phyloP scores from a whole-genome alignment of 2,888 invertebrate genomes.

The Cerastis rubricosa region DNA sequence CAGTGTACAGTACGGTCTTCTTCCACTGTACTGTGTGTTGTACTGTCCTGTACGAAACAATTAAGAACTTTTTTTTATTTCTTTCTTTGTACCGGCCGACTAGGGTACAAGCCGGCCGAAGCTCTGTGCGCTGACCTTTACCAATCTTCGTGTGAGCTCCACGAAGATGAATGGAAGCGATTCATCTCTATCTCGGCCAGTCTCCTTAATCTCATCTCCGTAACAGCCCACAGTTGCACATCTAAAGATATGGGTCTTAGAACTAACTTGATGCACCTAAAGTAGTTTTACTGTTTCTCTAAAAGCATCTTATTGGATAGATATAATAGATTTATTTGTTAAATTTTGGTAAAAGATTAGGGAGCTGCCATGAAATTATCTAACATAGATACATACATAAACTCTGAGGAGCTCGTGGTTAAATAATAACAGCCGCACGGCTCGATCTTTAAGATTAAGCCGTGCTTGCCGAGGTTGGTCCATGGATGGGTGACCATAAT shows the following conservation, averaged over 20 bases:
- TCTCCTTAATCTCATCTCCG: conserved; percentile 65
- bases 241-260: conserved; percentile 51
- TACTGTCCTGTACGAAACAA: too few relatives aligned
- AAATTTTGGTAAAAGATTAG: not conserved
- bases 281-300: conserved; percentile 27
- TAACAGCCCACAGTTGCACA: conserved; percentile 59
- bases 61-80: too few relatives aligned
- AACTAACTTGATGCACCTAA: conserved; percentile 21
- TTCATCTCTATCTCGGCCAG: conserved; percentile 70
- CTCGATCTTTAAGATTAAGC: too few relatives aligned
- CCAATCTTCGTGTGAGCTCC: conserved; percentile 57
- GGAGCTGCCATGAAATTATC: not conserved
- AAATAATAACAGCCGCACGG: too few relatives aligned
- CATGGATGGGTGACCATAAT: too few relatives aligned
- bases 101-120: not conserved
- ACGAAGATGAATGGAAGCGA: conserved; percentile 66
- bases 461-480: too few relatives aligned
- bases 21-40: too few relatives aligned
- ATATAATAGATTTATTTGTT: conserved; percentile 4
- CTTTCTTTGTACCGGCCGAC: not conserved
- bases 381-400: too few relatives aligned
- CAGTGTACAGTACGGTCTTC: not conserved
- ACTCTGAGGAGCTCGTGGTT: too few relatives aligned
- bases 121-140: conserved; percentile 24
- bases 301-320: conserved; percentile 11